Evolutionary conservation across 2,113 vertebrate species (phyloP).

Genomic region (Epinephelus fuscoguttatus): DNA sequence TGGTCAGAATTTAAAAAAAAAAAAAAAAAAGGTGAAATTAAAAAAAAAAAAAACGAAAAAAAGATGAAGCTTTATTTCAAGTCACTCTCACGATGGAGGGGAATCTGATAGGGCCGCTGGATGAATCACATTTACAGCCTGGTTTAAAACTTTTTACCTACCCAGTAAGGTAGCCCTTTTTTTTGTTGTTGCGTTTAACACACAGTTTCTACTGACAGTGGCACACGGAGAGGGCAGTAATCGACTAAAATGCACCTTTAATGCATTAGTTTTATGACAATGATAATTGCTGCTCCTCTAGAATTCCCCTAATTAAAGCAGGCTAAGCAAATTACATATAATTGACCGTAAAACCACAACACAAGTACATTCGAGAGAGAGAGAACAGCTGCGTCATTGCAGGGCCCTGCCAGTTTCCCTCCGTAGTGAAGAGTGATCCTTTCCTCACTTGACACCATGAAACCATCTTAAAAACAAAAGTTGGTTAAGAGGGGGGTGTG

Average conservation of each 20-base stretch:
- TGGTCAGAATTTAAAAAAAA: conserved; percentile 31
- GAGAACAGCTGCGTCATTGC: conserved; percentile 55
- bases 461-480: background rate
- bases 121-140: conserved; percentile 61
- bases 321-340: conserved; percentile 53
- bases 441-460: conserved; percentile 21
- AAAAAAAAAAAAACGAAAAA: conserved; percentile 10
- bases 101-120: conserved; percentile 60
- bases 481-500: conserved; percentile 25
- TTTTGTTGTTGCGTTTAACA: conserved; percentile 51
- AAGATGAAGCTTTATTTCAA: conserved; percentile 49
- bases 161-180: conserved; percentile 68
- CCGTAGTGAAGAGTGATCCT: conserved; percentile 31
- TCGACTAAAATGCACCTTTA: conserved; percentile 48
- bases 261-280: conserved; percentile 35
- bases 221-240: conserved; percentile 45
- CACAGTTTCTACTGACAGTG: conserved; percentile 60
- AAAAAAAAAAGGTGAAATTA: background rate
- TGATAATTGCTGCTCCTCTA: conserved; percentile 43
- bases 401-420: conserved; percentile 56
- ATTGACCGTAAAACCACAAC: conserved; percentile 56
- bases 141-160: conserved; percentile 56
- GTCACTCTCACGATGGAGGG: conserved; percentile 67
- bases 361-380: conserved; percentile 57
- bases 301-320: conserved; percentile 50